phyloP scores from a whole-genome alignment of 2,888 invertebrate species.

The Notodonta dromedarius region DNA sequence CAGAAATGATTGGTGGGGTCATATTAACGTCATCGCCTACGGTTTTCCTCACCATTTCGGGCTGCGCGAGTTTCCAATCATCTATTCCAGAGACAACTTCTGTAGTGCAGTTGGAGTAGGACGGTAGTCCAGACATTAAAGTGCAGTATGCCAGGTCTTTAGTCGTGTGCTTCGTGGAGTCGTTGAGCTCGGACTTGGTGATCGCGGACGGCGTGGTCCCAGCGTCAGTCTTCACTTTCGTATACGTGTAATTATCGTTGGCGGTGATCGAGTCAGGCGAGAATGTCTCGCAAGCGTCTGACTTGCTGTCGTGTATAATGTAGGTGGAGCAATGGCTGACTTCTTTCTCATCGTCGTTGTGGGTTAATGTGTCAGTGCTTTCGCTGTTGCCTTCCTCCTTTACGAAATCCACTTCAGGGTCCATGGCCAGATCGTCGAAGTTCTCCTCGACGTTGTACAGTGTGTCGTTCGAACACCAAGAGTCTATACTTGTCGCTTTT shows the following conservation, averaged over 20 bases:
- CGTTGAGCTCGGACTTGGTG: constrained; percentile 65
- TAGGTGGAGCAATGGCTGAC: constrained; percentile 72
- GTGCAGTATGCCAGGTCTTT: constrained; percentile 75
- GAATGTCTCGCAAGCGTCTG: constrained; percentile 69
- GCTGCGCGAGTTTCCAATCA: constrained; percentile 69
- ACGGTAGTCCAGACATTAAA: constrained; percentile 66
- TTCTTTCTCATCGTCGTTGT: constrained; percentile 71
- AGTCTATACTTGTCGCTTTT: constrained; percentile 85
- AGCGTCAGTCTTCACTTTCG: constrained; percentile 67
- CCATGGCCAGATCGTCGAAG: constrained; percentile 76
- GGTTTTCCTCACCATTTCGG: constrained; percentile 67
- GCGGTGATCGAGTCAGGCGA: constrained; percentile 76
- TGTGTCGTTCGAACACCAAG: constrained; percentile 87
- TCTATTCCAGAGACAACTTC: constrained; percentile 62
- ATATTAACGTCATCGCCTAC: constrained; percentile 46
- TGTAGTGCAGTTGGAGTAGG: constrained; percentile 72
- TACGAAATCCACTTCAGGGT: constrained; percentile 61
- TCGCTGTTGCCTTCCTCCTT: constrained; percentile 64
- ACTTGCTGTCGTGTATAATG: constrained; percentile 72
- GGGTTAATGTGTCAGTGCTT: constrained; percentile 71
- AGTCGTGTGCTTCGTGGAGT: constrained; percentile 68
- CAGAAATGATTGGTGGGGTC: constrained; percentile 50
- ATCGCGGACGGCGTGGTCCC: constrained; percentile 55
- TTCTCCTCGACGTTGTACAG: constrained; percentile 86
- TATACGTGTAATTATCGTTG: constrained; percentile 72